These are phyloP conservation scores for Carduelis carduelis DNA, from an alignment of 2,797 vertebrate species.

Conservation along the genomic window DNA sequence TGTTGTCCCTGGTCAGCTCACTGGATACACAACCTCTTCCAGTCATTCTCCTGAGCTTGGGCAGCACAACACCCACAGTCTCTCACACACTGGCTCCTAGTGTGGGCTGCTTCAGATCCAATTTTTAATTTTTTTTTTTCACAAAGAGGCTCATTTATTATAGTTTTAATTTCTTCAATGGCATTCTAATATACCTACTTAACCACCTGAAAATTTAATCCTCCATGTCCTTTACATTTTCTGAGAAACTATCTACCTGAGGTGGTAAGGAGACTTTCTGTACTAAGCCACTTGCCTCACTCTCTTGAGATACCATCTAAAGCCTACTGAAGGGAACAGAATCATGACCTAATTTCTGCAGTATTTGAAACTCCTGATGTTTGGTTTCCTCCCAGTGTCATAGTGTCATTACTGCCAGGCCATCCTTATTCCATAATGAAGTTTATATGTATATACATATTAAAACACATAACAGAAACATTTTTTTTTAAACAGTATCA, in stretches of 20 bases:
- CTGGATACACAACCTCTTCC: not conserved
- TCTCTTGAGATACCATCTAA: not conserved
- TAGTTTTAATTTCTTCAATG: not conserved
- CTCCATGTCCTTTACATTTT: not conserved
- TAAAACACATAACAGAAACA: not conserved
- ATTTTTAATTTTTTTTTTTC: not conserved
- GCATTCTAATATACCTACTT: not conserved
- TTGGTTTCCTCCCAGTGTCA: not conserved
- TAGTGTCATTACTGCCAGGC: not conserved
- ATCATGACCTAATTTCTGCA: not conserved
- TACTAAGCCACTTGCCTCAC: not conserved
- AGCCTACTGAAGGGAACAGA: not conserved
- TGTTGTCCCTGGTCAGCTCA: not conserved
- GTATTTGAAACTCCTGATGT: not conserved
- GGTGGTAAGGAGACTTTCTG: not conserved
- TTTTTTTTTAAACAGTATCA: not conserved
- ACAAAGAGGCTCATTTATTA: not conserved
- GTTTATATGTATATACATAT: not conserved
- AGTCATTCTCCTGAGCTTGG: not conserved
- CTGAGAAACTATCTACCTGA: not conserved
- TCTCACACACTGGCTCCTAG: accelerated
- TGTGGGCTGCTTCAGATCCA: not conserved
- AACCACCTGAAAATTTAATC: not conserved
- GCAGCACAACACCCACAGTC: not conserved
- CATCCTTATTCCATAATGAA: not conserved